Conservation (phyloP, 2,888 invertebrate species). For the Monopis laevigella region DNA sequence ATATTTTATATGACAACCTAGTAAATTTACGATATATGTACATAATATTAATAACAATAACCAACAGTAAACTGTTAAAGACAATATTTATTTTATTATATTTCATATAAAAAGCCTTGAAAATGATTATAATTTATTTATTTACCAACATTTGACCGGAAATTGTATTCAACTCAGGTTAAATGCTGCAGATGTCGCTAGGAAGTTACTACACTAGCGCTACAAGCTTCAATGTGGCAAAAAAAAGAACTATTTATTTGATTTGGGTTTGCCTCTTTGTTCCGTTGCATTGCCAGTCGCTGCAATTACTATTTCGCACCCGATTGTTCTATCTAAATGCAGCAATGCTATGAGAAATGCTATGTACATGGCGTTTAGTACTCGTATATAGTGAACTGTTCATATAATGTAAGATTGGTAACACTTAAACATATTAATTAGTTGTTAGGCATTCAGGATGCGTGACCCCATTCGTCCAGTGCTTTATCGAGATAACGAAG, state of each 20-base stretch:
- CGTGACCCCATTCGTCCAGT: conserved; percentile 49
- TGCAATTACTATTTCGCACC: conserved; percentile 60
- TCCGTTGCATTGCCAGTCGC: conserved; percentile 56
- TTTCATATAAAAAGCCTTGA: too few species aligned
- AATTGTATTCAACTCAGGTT: too few species aligned
- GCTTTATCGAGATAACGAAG: conserved; percentile 39
- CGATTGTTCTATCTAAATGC: conserved; percentile 61
- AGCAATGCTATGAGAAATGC: conserved; percentile 65
- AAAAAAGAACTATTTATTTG: conserved; percentile 42
- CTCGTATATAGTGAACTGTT: conserved; percentile 68
- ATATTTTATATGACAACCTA: too few species aligned
- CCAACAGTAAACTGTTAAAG: too few species aligned
- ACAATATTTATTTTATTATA: too few species aligned
- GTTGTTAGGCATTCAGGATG: conserved; percentile 46
- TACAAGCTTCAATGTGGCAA: conserved; percentile 26
- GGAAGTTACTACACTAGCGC: conserved; percentile 28
- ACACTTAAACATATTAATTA: conserved; percentile 62
- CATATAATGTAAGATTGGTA: conserved; percentile 69
- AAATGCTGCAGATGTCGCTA: background rate
- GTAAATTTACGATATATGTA: too few species aligned
- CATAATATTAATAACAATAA: too few species aligned
- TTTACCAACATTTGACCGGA: too few species aligned
- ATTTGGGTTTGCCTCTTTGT: conserved; percentile 30
- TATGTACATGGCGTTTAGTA: conserved; percentile 65
- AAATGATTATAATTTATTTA: too few species aligned